Conservation (phyloP, 2,888 invertebrate genomes). For the Archaeoteleia sp. region DNA sequence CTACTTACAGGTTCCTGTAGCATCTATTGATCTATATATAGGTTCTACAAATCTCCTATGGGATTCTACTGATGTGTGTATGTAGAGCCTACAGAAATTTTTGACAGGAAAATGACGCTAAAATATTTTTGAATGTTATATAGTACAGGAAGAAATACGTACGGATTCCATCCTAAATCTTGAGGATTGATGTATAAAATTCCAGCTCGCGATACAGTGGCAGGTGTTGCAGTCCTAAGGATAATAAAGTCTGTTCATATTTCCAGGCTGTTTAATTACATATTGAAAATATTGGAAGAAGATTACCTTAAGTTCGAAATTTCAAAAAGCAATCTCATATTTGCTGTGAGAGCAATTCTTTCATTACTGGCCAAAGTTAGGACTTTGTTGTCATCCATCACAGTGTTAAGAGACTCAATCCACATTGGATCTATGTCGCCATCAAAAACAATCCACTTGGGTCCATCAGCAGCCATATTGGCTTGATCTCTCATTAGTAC, state of each 20-base stretch:
- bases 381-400: slow-evolving; percentile 98
- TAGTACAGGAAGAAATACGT: slow-evolving; percentile 74
- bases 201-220: slow-evolving; percentile 95
- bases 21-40: no score
- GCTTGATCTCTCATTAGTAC: slow-evolving; percentile 95
- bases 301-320: slow-evolving; percentile 84
- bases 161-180: slow-evolving; percentile 96
- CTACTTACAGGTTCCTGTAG: no score
- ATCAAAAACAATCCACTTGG: slow-evolving; percentile 96
- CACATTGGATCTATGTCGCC: slow-evolving; percentile 99
- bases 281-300: background rate
- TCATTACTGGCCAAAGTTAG: slow-evolving; percentile 95
- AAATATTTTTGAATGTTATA: no score
- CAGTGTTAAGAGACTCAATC: slow-evolving; percentile 97
- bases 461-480: slow-evolving; percentile 88
- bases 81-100: no score
- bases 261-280: background rate
- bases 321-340: slow-evolving; percentile 95
- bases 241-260: slow-evolving; percentile 10
- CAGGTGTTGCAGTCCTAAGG: slow-evolving; percentile 91
- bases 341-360: slow-evolving; percentile 90
- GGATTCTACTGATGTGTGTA: no score
- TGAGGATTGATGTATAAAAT: slow-evolving; percentile 95
- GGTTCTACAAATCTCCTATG: no score
- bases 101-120: no score